These are phyloP conservation scores for Cistogaster globosa DNA, from an alignment of 2,888 invertebrate species.

Conservation along the genomic window DNA sequence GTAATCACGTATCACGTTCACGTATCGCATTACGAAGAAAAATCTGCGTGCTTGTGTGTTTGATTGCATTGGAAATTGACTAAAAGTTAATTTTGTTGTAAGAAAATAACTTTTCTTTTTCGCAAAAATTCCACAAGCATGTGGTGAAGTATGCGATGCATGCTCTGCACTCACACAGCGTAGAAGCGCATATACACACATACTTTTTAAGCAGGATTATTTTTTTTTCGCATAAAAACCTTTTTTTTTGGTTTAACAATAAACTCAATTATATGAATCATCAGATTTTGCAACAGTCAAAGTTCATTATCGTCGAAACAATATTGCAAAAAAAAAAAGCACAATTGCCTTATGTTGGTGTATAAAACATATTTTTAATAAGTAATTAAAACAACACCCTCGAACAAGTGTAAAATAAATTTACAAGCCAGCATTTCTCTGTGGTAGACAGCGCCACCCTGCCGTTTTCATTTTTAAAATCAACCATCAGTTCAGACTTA, in stretches of 20 bases:
- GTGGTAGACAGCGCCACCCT: no score
- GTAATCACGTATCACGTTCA: slow-evolving; percentile 49
- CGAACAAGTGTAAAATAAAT: neutral
- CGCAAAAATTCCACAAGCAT: neutral
- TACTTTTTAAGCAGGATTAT: slow-evolving; percentile 30
- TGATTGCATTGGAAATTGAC: slow-evolving; percentile 33
- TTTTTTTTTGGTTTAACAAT: slow-evolving; percentile 4
- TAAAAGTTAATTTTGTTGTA: slow-evolving; percentile 32
- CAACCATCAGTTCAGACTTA: no score
- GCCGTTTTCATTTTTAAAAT: no score
- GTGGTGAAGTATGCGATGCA: slow-evolving; percentile 23
- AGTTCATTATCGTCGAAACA: neutral
- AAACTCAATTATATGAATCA: slow-evolving; percentile 19
- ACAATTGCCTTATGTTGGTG: neutral
- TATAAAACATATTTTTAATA: neutral
- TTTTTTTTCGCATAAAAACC: slow-evolving; percentile 24
- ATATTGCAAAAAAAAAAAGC: neutral
- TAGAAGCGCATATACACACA: neutral
- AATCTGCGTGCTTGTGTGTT: slow-evolving; percentile 17
- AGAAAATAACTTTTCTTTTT: slow-evolving; percentile 2
- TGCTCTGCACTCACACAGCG: slow-evolving; percentile 8
- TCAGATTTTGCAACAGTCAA: neutral
- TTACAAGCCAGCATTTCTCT: no score
- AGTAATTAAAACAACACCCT: neutral
- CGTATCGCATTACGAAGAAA: slow-evolving; percentile 51